Evolutionary conservation across 1,140 invertebrate genomes (phyloP), one percentile per base, ranked within the genome.

Genomic region (Stegodyphus dumicola): DNA sequence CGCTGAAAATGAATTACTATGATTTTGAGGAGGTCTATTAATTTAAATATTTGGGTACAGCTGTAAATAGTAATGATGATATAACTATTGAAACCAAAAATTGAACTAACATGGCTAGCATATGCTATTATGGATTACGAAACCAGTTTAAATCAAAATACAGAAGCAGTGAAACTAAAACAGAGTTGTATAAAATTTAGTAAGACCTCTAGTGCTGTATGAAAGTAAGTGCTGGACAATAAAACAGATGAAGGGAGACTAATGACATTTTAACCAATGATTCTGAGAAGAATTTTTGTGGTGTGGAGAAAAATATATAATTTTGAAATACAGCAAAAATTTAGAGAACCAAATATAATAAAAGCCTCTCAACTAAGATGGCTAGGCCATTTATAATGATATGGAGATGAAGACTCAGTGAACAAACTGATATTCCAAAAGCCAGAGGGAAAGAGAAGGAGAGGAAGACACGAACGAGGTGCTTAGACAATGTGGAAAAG

Each of bases 181-280:
- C 13, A 33, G 5, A 71, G n/a, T 2, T 71, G 13, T 9, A 13
- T 15, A 49, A 71, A 51, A 49, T 6, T 71, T 6, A 51, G 13
- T 49, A 0, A 71, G 33, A 51, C 7, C 15, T 7, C 2, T 49
- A 18, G 48, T 33, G 33, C 15, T 70, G 15, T 10, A 49, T 51
- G 1, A 48, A 15, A 49, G 4, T 4, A 15, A 70, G 9, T 70
- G 69, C 0, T 71, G 33, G 33, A n/a, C 2, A 71, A 33, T 71
- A 49, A 48, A 71, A 11, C 4, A 10, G 48, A 71, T 11, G 33
- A 71, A 15, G 33, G 51, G 9, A 71, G 49, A 15, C 5, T 71
- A 33, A n/a, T 51, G 69, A 71, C 33, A 33, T 71, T 71, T 71
- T 48, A 71, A 7, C 6, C 48, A 71, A 71, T 51, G 49, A 71